Base-by-base conservation (phyloP, 35 echinoderm and acorn worm genomes). In the Anneissia japonica region DNA sequence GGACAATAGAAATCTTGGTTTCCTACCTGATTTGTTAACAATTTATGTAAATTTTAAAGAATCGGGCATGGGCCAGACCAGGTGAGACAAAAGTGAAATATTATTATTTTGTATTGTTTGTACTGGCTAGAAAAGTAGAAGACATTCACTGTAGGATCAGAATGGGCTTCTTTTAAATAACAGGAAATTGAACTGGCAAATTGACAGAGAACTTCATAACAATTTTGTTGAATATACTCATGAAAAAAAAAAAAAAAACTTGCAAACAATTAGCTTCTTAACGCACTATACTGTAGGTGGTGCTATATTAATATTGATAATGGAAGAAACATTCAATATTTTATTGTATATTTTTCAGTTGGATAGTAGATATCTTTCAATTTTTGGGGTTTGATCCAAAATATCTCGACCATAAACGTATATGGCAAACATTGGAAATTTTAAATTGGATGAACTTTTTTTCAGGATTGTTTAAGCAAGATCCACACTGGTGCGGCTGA, bases 391-490 rank as follows among this genome's bases (percentile, higher is more conserved):
- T 23, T 82, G 29, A 39, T 13, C 34, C 30, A 84, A 34, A 19
- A 12, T 10, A 85, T 28, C 37, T 26, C 23, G 17, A 12, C 30
- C 13, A 28, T 5, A 17, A 11, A 76, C 5, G 17, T 35, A 43
- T 34, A 30, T 37, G 19, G 0, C 12, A 33, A 32, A 81, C 7
- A 3, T 34, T 81, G 51, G 1, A 33, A 30, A 31, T 31, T 84
- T 35, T 32, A 38, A 75, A 38, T 30, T 86, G 3, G 11, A 21
- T 43, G 10, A 28, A 11, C 17, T 85, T 78, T 9, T 34, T 82
- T 91, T 12, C 76, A 97, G 95, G 88, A 91, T 36, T 97, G 95
- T 76, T 56, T 91, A 77, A 10, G 13, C 2, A 35, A 17, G 0
- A 93, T 97, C 77, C 73, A 39, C 12, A 84, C 74, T 6, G 86